Evolutionary conservation across 2,113 vertebrate genomes (phyloP).

Genomic region (Podiceps cristatus): DNA sequence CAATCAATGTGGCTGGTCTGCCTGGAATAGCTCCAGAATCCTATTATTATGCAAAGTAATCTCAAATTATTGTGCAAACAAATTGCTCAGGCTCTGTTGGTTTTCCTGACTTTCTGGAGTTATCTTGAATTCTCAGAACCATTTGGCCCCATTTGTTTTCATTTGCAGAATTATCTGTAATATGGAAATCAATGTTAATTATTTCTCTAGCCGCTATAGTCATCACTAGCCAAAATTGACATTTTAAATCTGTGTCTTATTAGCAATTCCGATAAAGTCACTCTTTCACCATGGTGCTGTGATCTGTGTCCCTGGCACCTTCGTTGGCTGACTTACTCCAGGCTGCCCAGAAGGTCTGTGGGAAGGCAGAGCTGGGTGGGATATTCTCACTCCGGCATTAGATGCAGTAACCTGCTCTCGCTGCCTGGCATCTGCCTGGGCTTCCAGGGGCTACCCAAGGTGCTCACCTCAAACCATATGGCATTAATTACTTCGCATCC

Average conservation of each 20-base stretch:
- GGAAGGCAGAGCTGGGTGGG: not conserved
- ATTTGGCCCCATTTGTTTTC: constrained; percentile 23
- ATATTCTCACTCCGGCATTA: rapidly evolving
- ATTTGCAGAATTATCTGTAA: constrained; percentile 35
- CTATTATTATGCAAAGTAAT: constrained; percentile 68
- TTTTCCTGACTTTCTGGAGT: constrained; percentile 54
- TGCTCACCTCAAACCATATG: not conserved
- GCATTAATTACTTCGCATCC: not conserved
- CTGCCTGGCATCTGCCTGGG: not conserved
- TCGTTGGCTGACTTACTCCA: rapidly evolving
- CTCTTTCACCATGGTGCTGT: rapidly evolving
- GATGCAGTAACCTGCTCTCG: rapidly evolving
- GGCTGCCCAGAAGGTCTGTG: not conserved
- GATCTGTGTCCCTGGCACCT: not conserved
- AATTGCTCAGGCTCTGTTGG: constrained; percentile 48
- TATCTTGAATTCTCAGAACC: constrained; percentile 54
- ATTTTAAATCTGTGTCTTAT: not conserved
- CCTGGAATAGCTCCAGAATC: constrained; percentile 49
- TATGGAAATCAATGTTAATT: constrained; percentile 38
- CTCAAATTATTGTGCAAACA: constrained; percentile 64
- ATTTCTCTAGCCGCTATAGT: constrained; percentile 5
- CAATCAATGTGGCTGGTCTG: constrained; percentile 55
- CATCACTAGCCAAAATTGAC: not conserved
- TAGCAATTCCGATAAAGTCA: not conserved
- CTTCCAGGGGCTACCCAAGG: not conserved